phyloP scores from a whole-genome alignment of 2,797 vertebrate genomes.

The Mus spretus region DNA sequence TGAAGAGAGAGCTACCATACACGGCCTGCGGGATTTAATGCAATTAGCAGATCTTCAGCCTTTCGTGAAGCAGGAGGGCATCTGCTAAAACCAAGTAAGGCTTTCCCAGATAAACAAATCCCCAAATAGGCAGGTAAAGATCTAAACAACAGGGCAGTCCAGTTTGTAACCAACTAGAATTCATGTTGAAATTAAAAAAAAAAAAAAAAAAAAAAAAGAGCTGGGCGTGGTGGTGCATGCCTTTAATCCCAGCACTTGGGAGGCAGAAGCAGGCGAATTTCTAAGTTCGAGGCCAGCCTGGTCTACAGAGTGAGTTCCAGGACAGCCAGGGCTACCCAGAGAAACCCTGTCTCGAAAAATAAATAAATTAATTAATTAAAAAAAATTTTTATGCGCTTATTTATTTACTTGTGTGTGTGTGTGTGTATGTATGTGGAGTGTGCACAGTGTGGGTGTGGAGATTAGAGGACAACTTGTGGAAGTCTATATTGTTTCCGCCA shows the following conservation, averaged over 20 bases:
- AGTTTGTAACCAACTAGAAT: neutral
- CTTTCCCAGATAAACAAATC: constrained; percentile 48
- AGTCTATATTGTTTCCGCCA: neutral
- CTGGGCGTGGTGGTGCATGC: no score
- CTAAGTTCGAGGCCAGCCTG: no score
- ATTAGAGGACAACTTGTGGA: neutral
- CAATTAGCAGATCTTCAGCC: neutral
- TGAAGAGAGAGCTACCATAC: neutral
- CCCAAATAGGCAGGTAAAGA: neutral
- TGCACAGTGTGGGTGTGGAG: neutral
- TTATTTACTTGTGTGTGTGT: no score
- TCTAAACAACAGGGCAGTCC: neutral
- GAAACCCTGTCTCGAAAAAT: no score
- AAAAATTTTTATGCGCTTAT: neutral
- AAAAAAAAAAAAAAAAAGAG: no score
- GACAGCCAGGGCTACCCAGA: no score
- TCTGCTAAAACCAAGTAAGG: constrained; percentile 42
- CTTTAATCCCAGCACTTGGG: no score
- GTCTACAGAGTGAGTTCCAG: no score
- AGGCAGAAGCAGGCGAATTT: no score
- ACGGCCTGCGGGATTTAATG: neutral
- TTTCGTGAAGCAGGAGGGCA: neutral
- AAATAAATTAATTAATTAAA: no score
- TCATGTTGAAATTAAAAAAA: constrained; percentile 39
- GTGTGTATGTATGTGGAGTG: neutral